Evolutionary conservation across 2,888 invertebrate species (phyloP).

Genomic region (Auanema sp.): DNA sequence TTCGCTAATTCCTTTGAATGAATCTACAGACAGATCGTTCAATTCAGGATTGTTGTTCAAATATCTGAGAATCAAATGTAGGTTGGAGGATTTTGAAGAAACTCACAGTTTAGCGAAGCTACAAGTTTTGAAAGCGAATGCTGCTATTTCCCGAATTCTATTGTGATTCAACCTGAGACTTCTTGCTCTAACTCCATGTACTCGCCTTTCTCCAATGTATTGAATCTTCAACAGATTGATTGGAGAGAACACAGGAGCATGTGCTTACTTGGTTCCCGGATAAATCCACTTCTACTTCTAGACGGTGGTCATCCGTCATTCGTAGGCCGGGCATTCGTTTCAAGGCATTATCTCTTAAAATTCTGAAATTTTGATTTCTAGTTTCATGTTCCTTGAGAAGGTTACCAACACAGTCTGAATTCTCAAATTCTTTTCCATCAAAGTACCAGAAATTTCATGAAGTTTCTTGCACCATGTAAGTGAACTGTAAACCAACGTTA

Average conservation of each 20-base stretch:
- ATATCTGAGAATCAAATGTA: conserved; percentile 22
- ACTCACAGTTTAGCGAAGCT: conserved; percentile 49
- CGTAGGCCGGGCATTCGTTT: conserved; percentile 30
- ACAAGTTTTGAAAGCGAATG: conserved; percentile 47
- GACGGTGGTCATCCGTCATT: conserved; percentile 30
- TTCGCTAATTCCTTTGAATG: conserved; percentile 45
- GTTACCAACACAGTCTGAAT: conserved; percentile 47
- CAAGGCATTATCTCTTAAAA: conserved; percentile 28
- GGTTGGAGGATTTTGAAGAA: not conserved
- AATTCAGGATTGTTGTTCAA: conserved; percentile 47
- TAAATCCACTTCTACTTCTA: conserved; percentile 47
- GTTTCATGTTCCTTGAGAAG: not conserved
- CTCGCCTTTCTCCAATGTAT: conserved; percentile 32
- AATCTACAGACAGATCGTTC: conserved; percentile 32
- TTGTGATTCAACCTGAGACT: conserved; percentile 40
- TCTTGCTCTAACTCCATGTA: conserved; percentile 35
- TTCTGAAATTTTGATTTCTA: conserved; percentile 7
- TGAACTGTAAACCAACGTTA: conserved; percentile 31
- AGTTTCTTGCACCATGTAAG: conserved; percentile 43
- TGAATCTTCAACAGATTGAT: conserved; percentile 21
- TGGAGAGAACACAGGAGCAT: conserved; percentile 3
- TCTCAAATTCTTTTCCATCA: conserved; percentile 41
- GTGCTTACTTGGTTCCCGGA: conserved; percentile 38
- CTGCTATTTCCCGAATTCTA: conserved; percentile 35
- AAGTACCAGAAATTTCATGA: conserved; percentile 38